Evolutionary conservation across 2,888 invertebrate genomes (phyloP).

Genomic region (Nezara viridula): DNA sequence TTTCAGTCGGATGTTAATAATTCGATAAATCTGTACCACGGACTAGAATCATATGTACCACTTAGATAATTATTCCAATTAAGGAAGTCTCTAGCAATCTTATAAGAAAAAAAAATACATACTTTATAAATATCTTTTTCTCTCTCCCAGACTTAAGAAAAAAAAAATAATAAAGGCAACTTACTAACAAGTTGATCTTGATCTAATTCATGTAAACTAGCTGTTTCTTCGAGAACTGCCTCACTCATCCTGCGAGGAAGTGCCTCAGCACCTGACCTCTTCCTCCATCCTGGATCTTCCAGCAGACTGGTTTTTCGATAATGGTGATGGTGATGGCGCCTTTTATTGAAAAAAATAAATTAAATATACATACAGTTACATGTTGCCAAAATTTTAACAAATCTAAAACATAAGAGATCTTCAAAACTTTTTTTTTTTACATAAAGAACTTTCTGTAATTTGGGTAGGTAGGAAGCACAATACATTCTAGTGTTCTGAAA

Average conservation of each 20-base stretch:
- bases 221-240: conserved; percentile 79
- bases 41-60: too few species aligned
- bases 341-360: conserved; percentile 67
- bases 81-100: too few species aligned
- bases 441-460: too few species aligned
- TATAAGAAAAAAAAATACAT: too few species aligned
- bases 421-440: not conserved
- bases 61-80: too few species aligned
- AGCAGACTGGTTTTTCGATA: conserved; percentile 83
- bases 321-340: conserved; percentile 74
- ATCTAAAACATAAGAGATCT: not conserved
- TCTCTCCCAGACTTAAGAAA: too few species aligned
- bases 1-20: too few species aligned
- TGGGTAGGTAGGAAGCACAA: too few species aligned
- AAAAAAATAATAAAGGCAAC: conserved; percentile 48
- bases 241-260: conserved; percentile 74
- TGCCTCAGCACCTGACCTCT: conserved; percentile 71
- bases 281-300: conserved; percentile 75
- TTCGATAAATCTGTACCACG: too few species aligned
- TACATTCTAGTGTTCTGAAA: too few species aligned
- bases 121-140: too few species aligned
- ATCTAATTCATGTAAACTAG: conserved; percentile 81
- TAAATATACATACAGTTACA: not conserved
- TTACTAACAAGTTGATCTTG: conserved; percentile 80
- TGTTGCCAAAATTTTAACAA: not conserved